Base-by-base conservation (phyloP, 2,888 invertebrate species). In the Malthinus flaveolus region DNA sequence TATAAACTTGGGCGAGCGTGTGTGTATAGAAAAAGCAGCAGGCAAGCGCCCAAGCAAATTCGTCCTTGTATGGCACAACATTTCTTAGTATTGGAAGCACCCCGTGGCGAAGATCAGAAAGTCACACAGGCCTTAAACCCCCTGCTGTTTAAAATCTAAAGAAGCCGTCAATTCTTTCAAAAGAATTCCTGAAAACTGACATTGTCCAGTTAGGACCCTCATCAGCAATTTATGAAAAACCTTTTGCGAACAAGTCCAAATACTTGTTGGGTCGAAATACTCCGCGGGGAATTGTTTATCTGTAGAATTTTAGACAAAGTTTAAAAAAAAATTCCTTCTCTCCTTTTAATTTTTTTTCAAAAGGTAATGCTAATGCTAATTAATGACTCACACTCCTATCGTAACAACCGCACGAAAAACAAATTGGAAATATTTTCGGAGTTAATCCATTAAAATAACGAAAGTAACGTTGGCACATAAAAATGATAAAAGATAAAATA, bases 141-240 rank as follows among this genome's bases (percentile, higher is more conserved):
- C 66, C 65, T 60, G 63, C 56, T 51, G 64, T 57, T 61, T 59
- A 55, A 62, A 64, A 62, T 59, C 59, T 58, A 64, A 64, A 63
- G 62, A 62, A 59, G 62, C 64, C 52, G 63, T 66, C 62, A 59
- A 64, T 62, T 62, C 64, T 55, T 66, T 63, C 56, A 56, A 59
- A 60, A 57, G 64, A 66, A 66, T 66, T 67, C 61, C 67, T 66
- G 65, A 67, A 67, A 67, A 62, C 63, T 61, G 61, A 61, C 66
- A 60, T 59, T 59, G 61, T 62, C 64, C 62, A 53, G 58, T 56
- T 59, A 57, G 56, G 49, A 61, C 63, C 66, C 64, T 66, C 67
- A 61, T 65, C 65, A 66, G 61, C 65, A 63, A 66, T 66, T 66
- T 65, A 64, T 62, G 60, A 56, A 62, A 59, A 57, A 59, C 60